phyloP scores from a whole-genome alignment of 2,113 vertebrate genomes.

The human (Homo sapiens) region DNA sequence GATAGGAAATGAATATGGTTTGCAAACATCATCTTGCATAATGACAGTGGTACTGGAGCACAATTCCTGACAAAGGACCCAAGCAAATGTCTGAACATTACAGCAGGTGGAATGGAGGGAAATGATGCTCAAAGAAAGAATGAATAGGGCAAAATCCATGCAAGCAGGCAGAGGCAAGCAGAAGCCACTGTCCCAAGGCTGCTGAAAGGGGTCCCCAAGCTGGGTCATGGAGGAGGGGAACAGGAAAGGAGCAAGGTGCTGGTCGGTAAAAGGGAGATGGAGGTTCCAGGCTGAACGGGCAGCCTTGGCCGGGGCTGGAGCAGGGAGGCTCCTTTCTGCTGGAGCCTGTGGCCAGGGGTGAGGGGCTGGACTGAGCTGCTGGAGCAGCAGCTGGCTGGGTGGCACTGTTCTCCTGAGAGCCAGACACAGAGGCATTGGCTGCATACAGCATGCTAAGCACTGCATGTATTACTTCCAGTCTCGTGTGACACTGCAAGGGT shows the following conservation, averaged over 20 bases:
- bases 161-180: neutral
- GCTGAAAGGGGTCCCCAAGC: neutral
- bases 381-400: neutral
- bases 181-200: neutral
- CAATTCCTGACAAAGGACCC: neutral
- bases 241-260: neutral
- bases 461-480: neutral
- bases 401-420: neutral
- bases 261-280: accelerated
- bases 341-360: neutral
- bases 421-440: neutral
- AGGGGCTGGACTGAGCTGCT: neutral
- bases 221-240: neutral
- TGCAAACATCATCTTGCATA: accelerated
- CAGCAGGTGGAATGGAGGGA: neutral
- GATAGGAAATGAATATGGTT: accelerated
- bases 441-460: neutral
- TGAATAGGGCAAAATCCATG: accelerated
- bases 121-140: too few species aligned
- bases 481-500: neutral
- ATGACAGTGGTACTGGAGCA: accelerated
- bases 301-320: neutral
- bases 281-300: accelerated
- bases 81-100: neutral
- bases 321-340: neutral